phyloP scores from a whole-genome alignment of 1,140 invertebrate species.

The Scaptomyza graminum region DNA sequence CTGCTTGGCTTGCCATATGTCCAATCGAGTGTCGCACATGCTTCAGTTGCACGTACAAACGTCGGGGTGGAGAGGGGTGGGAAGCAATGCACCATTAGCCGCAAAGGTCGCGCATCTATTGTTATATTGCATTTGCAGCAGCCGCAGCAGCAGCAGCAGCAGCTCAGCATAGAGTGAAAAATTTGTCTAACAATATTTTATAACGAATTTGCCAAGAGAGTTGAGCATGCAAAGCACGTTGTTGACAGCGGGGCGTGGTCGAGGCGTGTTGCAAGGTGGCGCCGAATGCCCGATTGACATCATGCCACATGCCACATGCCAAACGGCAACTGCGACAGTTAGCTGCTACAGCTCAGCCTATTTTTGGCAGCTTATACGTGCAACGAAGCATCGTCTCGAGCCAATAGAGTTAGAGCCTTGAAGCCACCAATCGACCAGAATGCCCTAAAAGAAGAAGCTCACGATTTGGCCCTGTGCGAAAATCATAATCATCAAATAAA shows the following conservation, averaged over 20 bases:
- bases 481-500: conserved; percentile 81
- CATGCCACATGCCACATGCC: conserved; percentile 26
- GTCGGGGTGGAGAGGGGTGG: not conserved
- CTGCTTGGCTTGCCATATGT: not conserved
- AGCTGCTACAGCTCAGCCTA: conserved; percentile 45
- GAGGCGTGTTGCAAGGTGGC: conserved; percentile 43
- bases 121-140: conserved; percentile 70
- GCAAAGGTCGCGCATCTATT: conserved; percentile 44
- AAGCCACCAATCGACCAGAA: not conserved
- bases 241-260: conserved; percentile 68
- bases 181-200: conserved; percentile 63
- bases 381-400: not conserved
- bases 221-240: conserved; percentile 76
- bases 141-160: conserved; percentile 18
- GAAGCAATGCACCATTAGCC: conserved; percentile 10
- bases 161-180: not conserved
- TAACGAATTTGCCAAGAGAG: conserved; percentile 59
- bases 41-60: conserved; percentile 15
- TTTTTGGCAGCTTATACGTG: conserved; percentile 57
- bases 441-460: conserved; percentile 18
- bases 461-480: conserved; percentile 51
- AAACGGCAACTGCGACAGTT: conserved; percentile 63
- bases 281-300: conserved; percentile 35
- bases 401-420: conserved; percentile 18
- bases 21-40: conserved; percentile 5